These are phyloP conservation scores for Formica selysi DNA, from an alignment of 1,140 invertebrate species.

Conservation along the genomic window DNA sequence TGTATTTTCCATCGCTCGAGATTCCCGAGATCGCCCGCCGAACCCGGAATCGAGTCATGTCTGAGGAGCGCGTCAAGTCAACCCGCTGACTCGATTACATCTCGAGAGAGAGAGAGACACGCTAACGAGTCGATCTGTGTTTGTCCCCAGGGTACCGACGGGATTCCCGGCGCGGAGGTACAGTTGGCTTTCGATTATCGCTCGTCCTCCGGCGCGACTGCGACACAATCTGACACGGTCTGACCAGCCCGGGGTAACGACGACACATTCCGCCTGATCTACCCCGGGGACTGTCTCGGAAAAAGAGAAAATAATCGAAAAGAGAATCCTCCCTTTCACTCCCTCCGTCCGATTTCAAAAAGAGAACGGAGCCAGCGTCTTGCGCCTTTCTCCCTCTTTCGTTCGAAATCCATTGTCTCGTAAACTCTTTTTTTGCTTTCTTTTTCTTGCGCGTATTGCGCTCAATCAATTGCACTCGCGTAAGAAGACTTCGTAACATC, in stretches of 20 bases:
- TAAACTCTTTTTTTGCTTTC: neutral
- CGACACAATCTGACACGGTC: constrained; percentile 74
- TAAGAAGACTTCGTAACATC: neutral
- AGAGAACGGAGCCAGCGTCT: constrained; percentile 53
- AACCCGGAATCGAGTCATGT: constrained; percentile 25
- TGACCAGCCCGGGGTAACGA: constrained; percentile 75
- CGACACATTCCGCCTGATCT: constrained; percentile 75
- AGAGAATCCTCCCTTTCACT: constrained; percentile 42
- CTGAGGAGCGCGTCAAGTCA: constrained; percentile 39
- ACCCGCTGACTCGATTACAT: constrained; percentile 62
- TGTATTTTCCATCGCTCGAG: neutral
- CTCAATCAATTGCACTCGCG: neutral
- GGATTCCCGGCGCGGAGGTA: constrained; percentile 96
- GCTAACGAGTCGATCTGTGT: constrained; percentile 71
- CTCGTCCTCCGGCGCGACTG: constrained; percentile 69
- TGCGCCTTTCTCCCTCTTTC: constrained; percentile 71
- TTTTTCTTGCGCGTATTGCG: neutral
- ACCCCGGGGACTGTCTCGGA: constrained; percentile 70
- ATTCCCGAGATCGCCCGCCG: neutral
- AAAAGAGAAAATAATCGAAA: constrained; percentile 35
- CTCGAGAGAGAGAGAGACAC: constrained; percentile 37
- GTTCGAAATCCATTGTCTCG: constrained; percentile 33
- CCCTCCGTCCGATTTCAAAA: constrained; percentile 63
- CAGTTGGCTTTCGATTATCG: constrained; percentile 76
- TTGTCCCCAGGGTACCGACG: constrained; percentile 94